These are phyloP conservation scores for Ammodytes marinus DNA, from an alignment of 2,113 vertebrate species.

Conservation along the genomic window DNA sequence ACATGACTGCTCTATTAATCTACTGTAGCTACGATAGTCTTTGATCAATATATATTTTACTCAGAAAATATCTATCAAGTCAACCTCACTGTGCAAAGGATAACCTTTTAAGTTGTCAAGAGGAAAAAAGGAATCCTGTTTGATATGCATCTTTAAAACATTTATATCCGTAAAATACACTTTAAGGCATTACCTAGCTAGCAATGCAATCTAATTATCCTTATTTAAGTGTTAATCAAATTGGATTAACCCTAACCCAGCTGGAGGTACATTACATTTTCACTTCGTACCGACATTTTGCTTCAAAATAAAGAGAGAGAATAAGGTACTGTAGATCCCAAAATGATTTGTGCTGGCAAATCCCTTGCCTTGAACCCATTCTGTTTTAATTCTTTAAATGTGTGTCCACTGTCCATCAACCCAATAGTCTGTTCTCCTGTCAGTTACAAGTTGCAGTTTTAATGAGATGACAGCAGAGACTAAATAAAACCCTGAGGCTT, in stretches of 20 bases:
- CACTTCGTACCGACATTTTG: neutral
- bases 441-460: neutral
- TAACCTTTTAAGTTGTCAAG: conserved; percentile 73
- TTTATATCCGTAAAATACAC: conserved; percentile 11
- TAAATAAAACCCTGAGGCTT: conserved; percentile 35
- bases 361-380: neutral
- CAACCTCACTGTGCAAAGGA: conserved; percentile 35
- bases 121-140: conserved; percentile 48
- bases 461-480: conserved; percentile 28
- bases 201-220: neutral
- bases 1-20: conserved; percentile 75
- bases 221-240: neutral
- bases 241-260: neutral
- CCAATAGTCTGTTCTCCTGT: conserved; percentile 26
- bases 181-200: neutral
- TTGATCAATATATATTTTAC: conserved; percentile 82
- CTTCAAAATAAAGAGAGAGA: neutral
- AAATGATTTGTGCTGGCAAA: neutral
- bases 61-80: conserved; percentile 85
- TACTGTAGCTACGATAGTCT: conserved; percentile 47
- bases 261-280: neutral
- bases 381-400: conserved; percentile 28
- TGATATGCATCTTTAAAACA: conserved; percentile 55
- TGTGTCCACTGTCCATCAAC: conserved; percentile 36
- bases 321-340: neutral